A percentile compares a stretch with the other conserved stretches of the same genome.
Conservation (phyloP, 2,888 invertebrate genomes). For the Xestia rhomboidea region DNA sequence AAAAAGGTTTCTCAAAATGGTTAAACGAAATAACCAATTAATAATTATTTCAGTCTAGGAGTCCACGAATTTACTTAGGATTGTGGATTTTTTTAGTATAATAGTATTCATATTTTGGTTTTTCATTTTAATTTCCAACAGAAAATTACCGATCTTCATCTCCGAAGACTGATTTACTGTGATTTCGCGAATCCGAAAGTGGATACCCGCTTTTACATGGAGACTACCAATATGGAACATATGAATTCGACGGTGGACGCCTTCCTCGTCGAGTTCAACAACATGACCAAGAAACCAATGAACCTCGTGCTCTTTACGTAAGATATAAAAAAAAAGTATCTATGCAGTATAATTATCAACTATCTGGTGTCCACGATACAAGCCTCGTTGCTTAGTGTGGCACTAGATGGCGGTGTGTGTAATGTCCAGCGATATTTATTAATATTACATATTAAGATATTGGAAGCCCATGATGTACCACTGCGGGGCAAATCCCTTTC, state of each 20-base stretch:
- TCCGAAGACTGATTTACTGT: constrained; percentile 97
- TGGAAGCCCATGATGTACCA: not conserved
- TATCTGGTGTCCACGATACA: no score
- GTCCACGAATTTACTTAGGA: not conserved
- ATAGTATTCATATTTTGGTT: not conserved
- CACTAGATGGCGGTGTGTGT: no score
- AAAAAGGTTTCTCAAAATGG: not conserved
- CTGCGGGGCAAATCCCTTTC: not conserved
- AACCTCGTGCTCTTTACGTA: constrained; percentile 97
- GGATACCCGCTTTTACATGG: constrained; percentile 96
- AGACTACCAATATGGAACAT: constrained; percentile 95
- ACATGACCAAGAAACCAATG: constrained; percentile 99
- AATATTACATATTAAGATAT: not conserved
- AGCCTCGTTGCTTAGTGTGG: no score
- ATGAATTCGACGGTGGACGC: constrained; percentile 96
- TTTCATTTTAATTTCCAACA: constrained; percentile 57
- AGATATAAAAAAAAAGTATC: constrained; percentile 11
- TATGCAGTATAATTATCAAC: no score
- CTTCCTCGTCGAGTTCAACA: constrained; percentile 97
- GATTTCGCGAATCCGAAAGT: constrained; percentile 98
- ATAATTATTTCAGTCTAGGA: not conserved
- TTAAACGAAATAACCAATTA: not conserved
- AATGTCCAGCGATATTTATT: no score
- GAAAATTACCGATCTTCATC: constrained; percentile 94
- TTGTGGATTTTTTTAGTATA: not conserved